Percentiles rank a stretch among this genome's conserved stretches.
Conservation (phyloP, 2,888 invertebrate species). For the Agrochola lota region DNA sequence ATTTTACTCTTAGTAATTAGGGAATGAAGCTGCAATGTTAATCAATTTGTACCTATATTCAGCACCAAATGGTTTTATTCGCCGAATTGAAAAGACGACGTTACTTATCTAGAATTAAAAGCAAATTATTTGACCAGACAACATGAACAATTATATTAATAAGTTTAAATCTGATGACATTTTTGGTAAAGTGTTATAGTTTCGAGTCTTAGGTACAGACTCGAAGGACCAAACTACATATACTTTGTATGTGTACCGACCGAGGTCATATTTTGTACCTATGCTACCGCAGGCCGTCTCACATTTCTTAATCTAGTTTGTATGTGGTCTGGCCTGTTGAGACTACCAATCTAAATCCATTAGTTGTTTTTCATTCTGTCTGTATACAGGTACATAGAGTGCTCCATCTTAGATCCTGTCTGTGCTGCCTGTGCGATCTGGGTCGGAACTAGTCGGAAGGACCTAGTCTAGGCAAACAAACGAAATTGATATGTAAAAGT, state of each 20-base stretch:
- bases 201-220: background rate
- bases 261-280: background rate
- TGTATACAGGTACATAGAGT: background rate
- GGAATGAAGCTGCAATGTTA: too few relatives aligned
- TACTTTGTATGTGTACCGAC: background rate
- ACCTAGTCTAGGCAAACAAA: too few relatives aligned
- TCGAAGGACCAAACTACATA: slow-evolving; percentile 6
- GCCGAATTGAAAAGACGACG: background rate
- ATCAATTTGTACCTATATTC: background rate
- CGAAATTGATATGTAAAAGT: background rate
- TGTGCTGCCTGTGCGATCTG: too few relatives aligned
- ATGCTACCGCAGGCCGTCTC: slow-evolving; percentile 11
- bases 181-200: background rate
- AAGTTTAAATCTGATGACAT: background rate
- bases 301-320: slow-evolving; percentile 26
- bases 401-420: background rate
- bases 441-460: background rate
- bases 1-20: too few relatives aligned
- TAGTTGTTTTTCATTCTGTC: background rate
- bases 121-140: background rate
- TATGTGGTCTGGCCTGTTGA: slow-evolving; percentile 2
- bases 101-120: background rate
- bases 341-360: background rate
- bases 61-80: background rate
- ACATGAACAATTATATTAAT: background rate